Conservation (phyloP, 2,113 vertebrate species). For the Pelecanoides urinatrix region DNA sequence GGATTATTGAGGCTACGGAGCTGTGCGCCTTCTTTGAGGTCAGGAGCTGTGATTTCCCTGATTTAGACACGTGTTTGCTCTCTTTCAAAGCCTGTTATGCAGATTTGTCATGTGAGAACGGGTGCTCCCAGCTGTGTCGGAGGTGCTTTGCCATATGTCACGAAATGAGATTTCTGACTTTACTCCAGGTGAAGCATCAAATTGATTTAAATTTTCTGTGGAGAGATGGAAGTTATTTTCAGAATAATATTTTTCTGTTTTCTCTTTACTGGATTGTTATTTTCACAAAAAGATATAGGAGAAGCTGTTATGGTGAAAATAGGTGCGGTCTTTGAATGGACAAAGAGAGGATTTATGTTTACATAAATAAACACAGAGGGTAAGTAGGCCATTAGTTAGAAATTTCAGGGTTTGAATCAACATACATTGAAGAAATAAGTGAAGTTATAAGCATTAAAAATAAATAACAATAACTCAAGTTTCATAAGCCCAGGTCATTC, state of each 20-base stretch:
- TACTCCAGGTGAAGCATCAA: not conserved
- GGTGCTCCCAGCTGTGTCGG: not conserved
- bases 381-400: constrained; percentile 2
- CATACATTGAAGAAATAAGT: not conserved
- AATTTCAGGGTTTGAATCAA: not conserved
- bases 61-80: not conserved
- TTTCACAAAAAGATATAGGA: not conserved
- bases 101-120: not conserved
- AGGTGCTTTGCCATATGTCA: constrained; percentile 7
- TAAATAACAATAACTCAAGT: not conserved
- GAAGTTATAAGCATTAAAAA: not conserved
- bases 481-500: not conserved
- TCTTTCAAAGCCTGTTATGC: not conserved
- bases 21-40: not conserved
- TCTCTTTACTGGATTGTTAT: not conserved
- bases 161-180: not conserved
- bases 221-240: not conserved
- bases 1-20: not conserved
- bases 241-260: not conserved
- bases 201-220: not conserved
- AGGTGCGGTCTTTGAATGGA: not conserved
- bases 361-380: not conserved
- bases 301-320: not conserved
- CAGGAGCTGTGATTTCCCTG: not conserved
- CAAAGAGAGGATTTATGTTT: not conserved